These are phyloP conservation scores for Nycteola revayana DNA, from an alignment of 2,888 invertebrate genomes.

Conservation along the genomic window DNA sequence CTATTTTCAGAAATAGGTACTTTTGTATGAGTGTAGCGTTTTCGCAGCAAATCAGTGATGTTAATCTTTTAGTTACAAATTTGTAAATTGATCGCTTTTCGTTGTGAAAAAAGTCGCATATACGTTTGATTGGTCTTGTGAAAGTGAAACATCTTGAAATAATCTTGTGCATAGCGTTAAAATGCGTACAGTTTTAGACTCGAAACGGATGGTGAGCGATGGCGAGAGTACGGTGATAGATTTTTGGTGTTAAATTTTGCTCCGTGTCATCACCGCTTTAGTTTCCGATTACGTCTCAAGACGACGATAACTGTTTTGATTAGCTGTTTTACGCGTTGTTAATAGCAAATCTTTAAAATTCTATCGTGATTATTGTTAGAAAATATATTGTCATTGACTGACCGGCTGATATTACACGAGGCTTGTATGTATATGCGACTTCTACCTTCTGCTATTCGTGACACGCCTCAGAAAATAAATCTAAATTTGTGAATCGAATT, in stretches of 20 bases:
- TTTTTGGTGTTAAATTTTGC: constrained; percentile 82
- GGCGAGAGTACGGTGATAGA: constrained; percentile 82
- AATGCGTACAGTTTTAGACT: constrained; percentile 80
- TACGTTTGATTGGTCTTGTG: constrained; percentile 70
- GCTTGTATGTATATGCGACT: constrained; percentile 83
- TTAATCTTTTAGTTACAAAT: constrained; percentile 83
- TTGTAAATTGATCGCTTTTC: constrained; percentile 78
- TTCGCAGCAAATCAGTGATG: constrained; percentile 85
- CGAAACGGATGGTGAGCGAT: constrained; percentile 82
- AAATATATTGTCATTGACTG: constrained; percentile 82
- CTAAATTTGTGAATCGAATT: constrained; percentile 78
- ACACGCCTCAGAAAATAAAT: constrained; percentile 82
- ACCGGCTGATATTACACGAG: constrained; percentile 83
- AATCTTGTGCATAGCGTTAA: constrained; percentile 76
- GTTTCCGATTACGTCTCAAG: constrained; percentile 66
- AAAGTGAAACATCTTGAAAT: constrained; percentile 74
- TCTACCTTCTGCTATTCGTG: constrained; percentile 81
- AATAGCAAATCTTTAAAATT: constrained; percentile 61
- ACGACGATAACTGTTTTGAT: constrained; percentile 64
- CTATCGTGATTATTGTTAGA: constrained; percentile 68
- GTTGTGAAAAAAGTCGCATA: constrained; percentile 65
- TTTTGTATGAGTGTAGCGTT: constrained; percentile 83
- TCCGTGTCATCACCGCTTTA: constrained; percentile 78
- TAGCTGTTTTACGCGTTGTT: constrained; percentile 65
- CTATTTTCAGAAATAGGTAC: constrained; percentile 88